Evolutionary conservation across 2,888 invertebrate genomes (phyloP), one percentile per base, ranked within the genome.

Genomic region (Coelinius sp.): DNA sequence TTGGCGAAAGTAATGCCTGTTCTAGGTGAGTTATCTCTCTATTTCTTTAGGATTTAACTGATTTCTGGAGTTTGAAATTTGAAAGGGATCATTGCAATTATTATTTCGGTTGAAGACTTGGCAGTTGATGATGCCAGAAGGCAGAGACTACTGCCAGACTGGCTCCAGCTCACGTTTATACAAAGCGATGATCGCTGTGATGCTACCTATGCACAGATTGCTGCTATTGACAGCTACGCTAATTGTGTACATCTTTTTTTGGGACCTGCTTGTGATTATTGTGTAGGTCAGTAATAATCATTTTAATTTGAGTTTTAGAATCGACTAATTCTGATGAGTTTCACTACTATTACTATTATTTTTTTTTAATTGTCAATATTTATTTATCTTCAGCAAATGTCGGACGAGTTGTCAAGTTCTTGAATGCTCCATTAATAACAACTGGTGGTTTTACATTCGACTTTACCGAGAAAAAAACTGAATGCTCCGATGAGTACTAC

Each of bases 391-490:
- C 17, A 96, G 96, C 96, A 14, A 93, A 93, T 5, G 94, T 95
- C 25, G 95, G 93, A 8, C 90, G 96, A 49, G 92, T 95, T 73
- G 91, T 93, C 25, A 95, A 95, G 87, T 95, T 94, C 85, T 90
- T 94, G 14, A 93, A 93, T 38, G 90, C 90, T 27, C 96, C 96
- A 0, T 87, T 96, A 12, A 89, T 97, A 66, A 94, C 96, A 0
- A 93, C 94, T 0, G 95, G 95, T 0, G 96, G 94, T 0, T 92
- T 95, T 73, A 93, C 94, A 0, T 93, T 90, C 79, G 95, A 96
- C 87, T 96, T 95, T 84, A 92, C 93, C 27, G 89, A 90, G 67
- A 90, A 91, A 17, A 96, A 96, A 85, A 92, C 90, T 0, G 88
- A 89, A 1, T 94, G 93, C 80, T 88, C 89, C 0, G 91, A 94